Percentiles rank a stretch among this genome's conserved stretches.
Evolutionary conservation across 2,888 invertebrate genomes (phyloP).

Genomic region (Carterocephalus palaemon): DNA sequence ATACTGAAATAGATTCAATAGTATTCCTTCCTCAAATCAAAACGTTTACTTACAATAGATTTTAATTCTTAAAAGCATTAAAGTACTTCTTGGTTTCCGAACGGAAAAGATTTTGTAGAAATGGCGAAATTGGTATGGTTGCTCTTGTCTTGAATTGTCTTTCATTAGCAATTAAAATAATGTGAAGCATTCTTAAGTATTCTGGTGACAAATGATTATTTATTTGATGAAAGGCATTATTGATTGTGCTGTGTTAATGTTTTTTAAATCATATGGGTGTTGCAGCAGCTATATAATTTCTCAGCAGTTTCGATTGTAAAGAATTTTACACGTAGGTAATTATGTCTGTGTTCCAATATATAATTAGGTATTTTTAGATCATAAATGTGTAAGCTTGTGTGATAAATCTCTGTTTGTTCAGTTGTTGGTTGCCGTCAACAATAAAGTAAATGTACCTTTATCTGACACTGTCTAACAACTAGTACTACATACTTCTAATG

Average conservation of each 20-base stretch:
- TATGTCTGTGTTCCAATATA: slow-evolving; percentile 15
- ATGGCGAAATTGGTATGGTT: slow-evolving; percentile 72
- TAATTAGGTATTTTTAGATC: slow-evolving; percentile 16
- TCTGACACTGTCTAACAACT: too few relatives aligned
- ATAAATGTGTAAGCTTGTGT: not conserved
- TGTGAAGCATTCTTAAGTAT: slow-evolving; percentile 45
- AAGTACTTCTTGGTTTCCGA: slow-evolving; percentile 5
- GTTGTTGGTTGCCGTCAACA: not conserved
- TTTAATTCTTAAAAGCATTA: too few relatives aligned
- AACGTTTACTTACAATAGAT: too few relatives aligned
- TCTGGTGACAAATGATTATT: slow-evolving; percentile 37
- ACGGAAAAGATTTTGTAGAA: slow-evolving; percentile 53
- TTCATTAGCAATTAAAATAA: slow-evolving; percentile 48
- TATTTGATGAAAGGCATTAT: slow-evolving; percentile 38
- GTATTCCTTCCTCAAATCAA: too few relatives aligned
- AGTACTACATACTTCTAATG: too few relatives aligned
- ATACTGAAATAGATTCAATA: too few relatives aligned
- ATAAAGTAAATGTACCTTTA: too few relatives aligned
- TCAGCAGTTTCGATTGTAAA: slow-evolving; percentile 43
- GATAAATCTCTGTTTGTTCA: slow-evolving; percentile 1
- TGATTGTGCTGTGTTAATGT: slow-evolving; percentile 39
- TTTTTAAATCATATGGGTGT: slow-evolving; percentile 48
- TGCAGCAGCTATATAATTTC: slow-evolving; percentile 37
- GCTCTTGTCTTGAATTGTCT: slow-evolving; percentile 57
- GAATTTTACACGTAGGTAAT: slow-evolving; percentile 47